Conservation (phyloP, 2,797 vertebrate species). For the Pangasius krempfi region DNA sequence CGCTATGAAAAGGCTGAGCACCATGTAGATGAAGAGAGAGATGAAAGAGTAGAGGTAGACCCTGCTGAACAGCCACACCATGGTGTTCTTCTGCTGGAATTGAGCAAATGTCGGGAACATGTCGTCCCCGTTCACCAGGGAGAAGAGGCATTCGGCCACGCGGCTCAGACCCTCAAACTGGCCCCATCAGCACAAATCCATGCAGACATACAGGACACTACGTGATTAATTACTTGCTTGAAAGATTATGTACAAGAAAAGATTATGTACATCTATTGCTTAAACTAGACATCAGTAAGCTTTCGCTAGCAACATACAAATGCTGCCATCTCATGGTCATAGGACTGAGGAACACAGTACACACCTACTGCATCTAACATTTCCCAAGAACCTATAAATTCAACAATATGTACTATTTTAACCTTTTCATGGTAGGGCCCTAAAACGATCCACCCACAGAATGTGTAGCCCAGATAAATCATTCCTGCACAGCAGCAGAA, state of each 20-base stretch:
- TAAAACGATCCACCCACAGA: slow-evolving; percentile 98
- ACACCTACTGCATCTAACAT: neutral
- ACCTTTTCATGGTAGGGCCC: slow-evolving; percentile 98
- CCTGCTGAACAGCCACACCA: slow-evolving; percentile 95
- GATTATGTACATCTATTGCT: neutral
- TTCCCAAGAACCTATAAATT: neutral
- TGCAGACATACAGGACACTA: neutral
- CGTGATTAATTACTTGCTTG: neutral
- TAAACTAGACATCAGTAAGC: neutral
- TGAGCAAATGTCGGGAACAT: slow-evolving; percentile 96
- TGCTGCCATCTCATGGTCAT: slow-evolving; percentile 53
- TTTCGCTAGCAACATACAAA: neutral
- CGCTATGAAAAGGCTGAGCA: slow-evolving; percentile 96
- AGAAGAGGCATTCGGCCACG: slow-evolving; percentile 95
- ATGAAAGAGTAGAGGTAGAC: slow-evolving; percentile 96
- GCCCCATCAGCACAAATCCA: slow-evolving; percentile 2
- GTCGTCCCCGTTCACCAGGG: slow-evolving; percentile 93
- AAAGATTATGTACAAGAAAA: neutral
- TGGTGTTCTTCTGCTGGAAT: slow-evolving; percentile 86
- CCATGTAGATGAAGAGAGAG: slow-evolving; percentile 96
- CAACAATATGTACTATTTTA: slow-evolving; percentile 56
- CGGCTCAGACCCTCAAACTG: slow-evolving; percentile 93
- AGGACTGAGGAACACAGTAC: neutral
- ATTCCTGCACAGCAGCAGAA: slow-evolving; percentile 98
- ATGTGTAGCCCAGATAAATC: slow-evolving; percentile 97